Conservation (phyloP, 2,113 vertebrate genomes). For the Phrynosoma blainvillii region DNA sequence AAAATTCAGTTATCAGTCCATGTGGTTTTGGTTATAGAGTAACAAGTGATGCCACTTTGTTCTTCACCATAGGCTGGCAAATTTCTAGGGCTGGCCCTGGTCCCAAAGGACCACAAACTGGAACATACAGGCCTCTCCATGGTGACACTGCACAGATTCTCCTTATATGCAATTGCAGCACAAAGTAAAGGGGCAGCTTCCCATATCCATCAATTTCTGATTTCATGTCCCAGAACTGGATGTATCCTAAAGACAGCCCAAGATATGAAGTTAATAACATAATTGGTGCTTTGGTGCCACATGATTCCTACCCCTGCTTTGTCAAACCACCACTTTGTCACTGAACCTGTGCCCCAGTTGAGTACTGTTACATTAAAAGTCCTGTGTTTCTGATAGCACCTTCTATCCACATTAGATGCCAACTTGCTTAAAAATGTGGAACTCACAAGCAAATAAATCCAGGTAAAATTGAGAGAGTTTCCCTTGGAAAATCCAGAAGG, state of each 20-base stretch:
- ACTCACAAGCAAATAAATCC: background rate
- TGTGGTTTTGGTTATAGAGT: too few species aligned
- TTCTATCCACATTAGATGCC: background rate
- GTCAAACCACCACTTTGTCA: too few species aligned
- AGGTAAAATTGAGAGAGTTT: background rate
- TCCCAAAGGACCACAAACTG: background rate
- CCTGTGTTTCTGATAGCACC: too few species aligned
- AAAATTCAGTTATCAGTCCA: background rate
- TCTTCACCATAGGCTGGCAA: too few species aligned
- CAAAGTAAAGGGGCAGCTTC: background rate
- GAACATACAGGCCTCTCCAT: background rate
- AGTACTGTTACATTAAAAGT: too few species aligned
- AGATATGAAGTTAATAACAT: too few species aligned
- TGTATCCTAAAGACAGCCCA: too few species aligned
- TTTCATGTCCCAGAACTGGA: background rate
- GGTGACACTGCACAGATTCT: too few species aligned
- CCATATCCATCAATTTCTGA: too few species aligned
- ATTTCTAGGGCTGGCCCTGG: background rate
- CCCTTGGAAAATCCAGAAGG: background rate
- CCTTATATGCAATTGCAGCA: background rate
- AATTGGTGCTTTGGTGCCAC: background rate
- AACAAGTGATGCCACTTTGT: too few species aligned
- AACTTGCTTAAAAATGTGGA: background rate
- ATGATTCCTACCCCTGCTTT: background rate
- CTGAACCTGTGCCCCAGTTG: too few species aligned